Conservation (phyloP, 2,113 vertebrate genomes). For the Nerophis ophidion region DNA sequence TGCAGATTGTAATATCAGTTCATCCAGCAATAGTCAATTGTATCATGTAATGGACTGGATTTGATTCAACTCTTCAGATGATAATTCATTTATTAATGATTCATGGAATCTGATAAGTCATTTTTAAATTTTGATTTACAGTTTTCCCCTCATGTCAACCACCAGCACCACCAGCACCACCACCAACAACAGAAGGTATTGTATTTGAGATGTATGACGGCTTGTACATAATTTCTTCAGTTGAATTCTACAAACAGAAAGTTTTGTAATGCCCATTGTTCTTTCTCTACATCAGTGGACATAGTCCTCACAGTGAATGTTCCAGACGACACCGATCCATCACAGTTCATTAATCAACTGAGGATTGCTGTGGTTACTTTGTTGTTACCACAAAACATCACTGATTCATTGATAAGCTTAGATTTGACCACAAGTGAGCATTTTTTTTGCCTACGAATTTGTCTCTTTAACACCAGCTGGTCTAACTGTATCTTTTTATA, state of each 20-base stretch:
- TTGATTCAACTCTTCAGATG: neutral
- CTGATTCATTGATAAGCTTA: neutral
- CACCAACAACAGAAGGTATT: neutral
- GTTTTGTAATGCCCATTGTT: neutral
- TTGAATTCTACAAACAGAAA: neutral
- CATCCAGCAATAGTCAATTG: too few species aligned
- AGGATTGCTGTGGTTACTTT: neutral
- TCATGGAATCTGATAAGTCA: neutral
- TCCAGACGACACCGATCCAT: neutral
- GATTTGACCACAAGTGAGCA: neutral
- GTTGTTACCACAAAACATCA: neutral
- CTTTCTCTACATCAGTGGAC: neutral
- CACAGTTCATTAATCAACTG: neutral
- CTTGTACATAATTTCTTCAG: neutral
- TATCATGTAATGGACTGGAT: too few species aligned
- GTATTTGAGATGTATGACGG: slow-evolving; percentile 3
- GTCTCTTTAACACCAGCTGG: neutral
- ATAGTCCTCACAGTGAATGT: neutral
- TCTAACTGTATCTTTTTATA: neutral
- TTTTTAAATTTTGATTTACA: slow-evolving; percentile 14
- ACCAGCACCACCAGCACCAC: neutral
- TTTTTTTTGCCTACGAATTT: neutral
- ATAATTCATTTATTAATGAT: neutral
- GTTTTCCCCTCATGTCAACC: slow-evolving; percentile 11
- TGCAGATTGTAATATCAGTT: too few species aligned